A percentile compares a stretch with the other conserved stretches of the same genome.
phyloP scores from a whole-genome alignment of 1,140 invertebrate species.

The Caerostris darwini region DNA sequence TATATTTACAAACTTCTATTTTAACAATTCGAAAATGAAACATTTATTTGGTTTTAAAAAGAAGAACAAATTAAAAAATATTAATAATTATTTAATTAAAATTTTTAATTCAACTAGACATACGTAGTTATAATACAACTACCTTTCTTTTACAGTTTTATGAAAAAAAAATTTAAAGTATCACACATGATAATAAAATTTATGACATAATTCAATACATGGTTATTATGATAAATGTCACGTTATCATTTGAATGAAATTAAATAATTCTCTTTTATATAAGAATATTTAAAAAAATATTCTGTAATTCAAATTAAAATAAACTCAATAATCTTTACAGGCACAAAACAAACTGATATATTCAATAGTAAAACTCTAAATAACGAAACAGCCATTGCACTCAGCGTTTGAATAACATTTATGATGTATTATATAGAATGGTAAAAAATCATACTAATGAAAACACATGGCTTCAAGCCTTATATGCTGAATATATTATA shows the following conservation, averaged over 20 bases:
- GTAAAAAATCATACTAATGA: not conserved
- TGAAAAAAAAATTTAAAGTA: no score
- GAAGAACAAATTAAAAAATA: no score
- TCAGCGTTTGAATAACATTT: constrained; percentile 46
- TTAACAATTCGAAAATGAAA: no score
- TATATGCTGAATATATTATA: not conserved
- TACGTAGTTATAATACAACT: no score
- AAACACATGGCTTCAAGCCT: not conserved
- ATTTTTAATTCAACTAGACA: no score
- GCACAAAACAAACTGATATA: constrained; percentile 54
- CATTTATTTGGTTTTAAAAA: no score
- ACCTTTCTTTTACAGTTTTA: no score
- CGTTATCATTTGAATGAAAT: not conserved
- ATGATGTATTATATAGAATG: not conserved
- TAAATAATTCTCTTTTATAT: constrained; percentile 3
- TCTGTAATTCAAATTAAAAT: constrained; percentile 29
- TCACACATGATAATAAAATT: no score
- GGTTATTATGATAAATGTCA: no score
- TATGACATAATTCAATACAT: no score
- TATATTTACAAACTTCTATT: no score
- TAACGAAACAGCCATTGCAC: constrained; percentile 51
- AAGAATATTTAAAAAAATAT: constrained; percentile 21
- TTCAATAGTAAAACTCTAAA: constrained; percentile 65
- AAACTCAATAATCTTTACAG: constrained; percentile 29
- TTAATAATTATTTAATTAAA: no score